Evolutionary conservation across 2,888 invertebrate species (phyloP), one percentile per base, ranked within the genome.

Genomic region (Aphodius sticticus): DNA sequence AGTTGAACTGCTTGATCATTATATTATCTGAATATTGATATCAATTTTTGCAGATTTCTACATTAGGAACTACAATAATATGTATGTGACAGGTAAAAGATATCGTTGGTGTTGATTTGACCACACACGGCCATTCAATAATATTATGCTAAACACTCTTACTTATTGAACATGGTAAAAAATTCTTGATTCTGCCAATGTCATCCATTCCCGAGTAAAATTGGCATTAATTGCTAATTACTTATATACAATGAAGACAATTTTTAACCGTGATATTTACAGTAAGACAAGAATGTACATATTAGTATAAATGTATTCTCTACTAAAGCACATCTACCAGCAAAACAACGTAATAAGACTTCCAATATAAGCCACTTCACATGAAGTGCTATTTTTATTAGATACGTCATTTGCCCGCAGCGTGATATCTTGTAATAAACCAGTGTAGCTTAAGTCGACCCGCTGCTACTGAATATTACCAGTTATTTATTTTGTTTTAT

Each of bases 361-460:
- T 74, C 35, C n/a, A 35, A 36, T 37, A 74, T 53, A 53, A 53
- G 53, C 74, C 74, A 37, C 35, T 26, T 35, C 74, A 74, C 74
- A 74, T 74, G 36, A 74, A 74, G 74, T 74, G 74, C 36, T 74
- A 74, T 74, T 74, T 74, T 74, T 74, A 74, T 74, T 74, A 74
- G 74, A 74, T 74, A 37, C 36, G 36, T 74, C 36, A 35, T 74
- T 35, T 74, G 74, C 26, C 35, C 35, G 35, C 53, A 53, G 53
- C 53, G 53, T 53, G 53, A 53, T 53, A 5, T 53, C 53, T 53
- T 53, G 53, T 53, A 53, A 53, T 53, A 53, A 53, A 53, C 53
- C 53, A 53, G 53, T 12, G 53, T 12, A 36, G 36, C n/a, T 74
- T 35, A 35, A 35, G 74, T 35, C 74, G n/a, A 37, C 74, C 35